These are phyloP conservation scores for Ia io DNA, from an alignment of 2,113 vertebrate genomes.

Conservation along the genomic window DNA sequence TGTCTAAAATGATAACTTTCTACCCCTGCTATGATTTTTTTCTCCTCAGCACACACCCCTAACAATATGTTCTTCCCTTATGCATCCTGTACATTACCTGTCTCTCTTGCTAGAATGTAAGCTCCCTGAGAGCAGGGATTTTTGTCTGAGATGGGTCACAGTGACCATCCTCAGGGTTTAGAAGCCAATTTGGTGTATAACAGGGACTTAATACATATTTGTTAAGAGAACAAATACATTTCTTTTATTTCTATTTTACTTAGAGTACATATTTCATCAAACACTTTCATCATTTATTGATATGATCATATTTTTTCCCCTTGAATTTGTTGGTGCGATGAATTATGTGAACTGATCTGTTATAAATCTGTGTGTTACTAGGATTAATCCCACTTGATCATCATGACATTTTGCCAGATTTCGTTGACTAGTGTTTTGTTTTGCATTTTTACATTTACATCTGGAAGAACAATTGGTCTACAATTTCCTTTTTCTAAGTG, in stretches of 20 bases:
- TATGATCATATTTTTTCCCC: neutral
- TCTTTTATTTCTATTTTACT: neutral
- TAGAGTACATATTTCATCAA: slow-evolving; percentile 8
- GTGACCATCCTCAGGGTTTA: neutral
- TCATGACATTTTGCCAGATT: slow-evolving; percentile 38
- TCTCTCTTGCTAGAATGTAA: neutral
- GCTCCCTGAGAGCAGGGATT: neutral
- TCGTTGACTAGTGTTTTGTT: neutral
- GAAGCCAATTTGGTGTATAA: neutral
- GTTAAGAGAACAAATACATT: neutral
- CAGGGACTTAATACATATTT: neutral
- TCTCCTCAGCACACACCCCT: neutral
- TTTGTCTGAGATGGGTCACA: neutral
- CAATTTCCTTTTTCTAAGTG: neutral
- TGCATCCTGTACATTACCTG: neutral
- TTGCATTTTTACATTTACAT: neutral
- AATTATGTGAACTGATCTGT: slow-evolving; percentile 25
- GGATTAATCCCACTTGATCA: slow-evolving; percentile 21
- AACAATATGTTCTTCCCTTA: neutral
- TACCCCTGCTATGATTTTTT: neutral
- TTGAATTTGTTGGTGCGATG: slow-evolving; percentile 21
- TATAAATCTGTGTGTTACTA: neutral
- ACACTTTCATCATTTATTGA: slow-evolving; percentile 10
- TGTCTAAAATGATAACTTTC: neutral
- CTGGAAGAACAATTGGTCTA: neutral